phyloP scores from a whole-genome alignment of 2,888 invertebrate species.

The Patella caerulea region DNA sequence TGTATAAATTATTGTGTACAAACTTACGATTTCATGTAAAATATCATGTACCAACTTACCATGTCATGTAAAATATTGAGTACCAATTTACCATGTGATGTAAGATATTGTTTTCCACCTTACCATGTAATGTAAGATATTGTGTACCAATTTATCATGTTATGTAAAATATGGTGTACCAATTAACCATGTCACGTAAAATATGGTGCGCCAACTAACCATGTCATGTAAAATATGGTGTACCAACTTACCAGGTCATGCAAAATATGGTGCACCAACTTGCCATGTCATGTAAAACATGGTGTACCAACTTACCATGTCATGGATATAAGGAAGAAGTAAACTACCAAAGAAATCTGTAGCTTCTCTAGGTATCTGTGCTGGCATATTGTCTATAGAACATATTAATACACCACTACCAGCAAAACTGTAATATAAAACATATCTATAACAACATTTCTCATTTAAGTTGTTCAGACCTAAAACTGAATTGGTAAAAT shows the following conservation, averaged over 20 bases:
- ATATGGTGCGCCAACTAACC: conserved; percentile 93
- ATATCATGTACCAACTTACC: conserved; percentile 61
- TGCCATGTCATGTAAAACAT: background rate
- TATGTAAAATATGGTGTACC: background rate
- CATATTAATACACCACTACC: conserved; percentile 99
- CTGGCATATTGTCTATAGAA: conserved; percentile 99
- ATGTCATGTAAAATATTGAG: conserved; percentile 92
- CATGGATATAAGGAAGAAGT: conserved; percentile 87
- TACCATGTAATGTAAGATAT: background rate
- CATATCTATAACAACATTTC: too few species aligned
- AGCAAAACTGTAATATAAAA: conserved; percentile 80
- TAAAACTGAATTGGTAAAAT: too few species aligned
- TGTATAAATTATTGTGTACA: background rate
- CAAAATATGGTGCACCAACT: background rate
- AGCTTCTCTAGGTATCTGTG: conserved; percentile 95
- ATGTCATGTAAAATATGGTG: conserved; percentile 29
- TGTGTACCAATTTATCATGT: background rate
- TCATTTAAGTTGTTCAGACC: too few species aligned
- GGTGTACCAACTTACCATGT: conserved; percentile 77
- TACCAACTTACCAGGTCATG: too few species aligned
- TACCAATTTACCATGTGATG: conserved; percentile 82
- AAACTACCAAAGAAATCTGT: conserved; percentile 98
- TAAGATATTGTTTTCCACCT: background rate
- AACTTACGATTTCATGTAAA: background rate
- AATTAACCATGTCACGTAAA: conserved; percentile 82